Percentiles rank a stretch among this genome's conserved stretches.
Evolutionary conservation across 2,888 invertebrate species (phyloP).

Genomic region (Dinocampus coccinellae): DNA sequence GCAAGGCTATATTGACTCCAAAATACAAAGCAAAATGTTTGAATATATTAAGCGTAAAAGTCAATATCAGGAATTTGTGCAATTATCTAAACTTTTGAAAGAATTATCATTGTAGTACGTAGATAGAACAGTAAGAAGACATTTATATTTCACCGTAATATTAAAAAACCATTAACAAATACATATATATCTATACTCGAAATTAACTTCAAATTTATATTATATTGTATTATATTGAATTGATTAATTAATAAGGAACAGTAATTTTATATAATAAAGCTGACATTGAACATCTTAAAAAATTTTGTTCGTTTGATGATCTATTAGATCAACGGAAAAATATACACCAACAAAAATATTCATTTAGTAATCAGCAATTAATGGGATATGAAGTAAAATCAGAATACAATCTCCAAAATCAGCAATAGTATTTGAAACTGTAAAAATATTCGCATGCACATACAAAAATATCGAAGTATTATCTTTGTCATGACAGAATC

Average conservation of each 20-base stretch:
- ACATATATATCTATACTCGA: background rate
- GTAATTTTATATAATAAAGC: constrained; percentile 41
- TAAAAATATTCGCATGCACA: background rate
- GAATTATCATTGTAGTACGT: constrained; percentile 53
- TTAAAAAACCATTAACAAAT: background rate
- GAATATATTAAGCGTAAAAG: constrained; percentile 62
- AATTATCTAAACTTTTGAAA: constrained; percentile 58
- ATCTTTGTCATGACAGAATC: background rate
- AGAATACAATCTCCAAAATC: background rate
- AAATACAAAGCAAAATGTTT: constrained; percentile 64
- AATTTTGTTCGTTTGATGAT: no score
- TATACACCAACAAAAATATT: no score
- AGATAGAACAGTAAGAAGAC: constrained; percentile 5
- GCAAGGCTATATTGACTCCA: constrained; percentile 73
- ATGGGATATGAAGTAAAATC: no score
- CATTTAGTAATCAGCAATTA: no score
- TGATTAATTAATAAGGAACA: constrained; percentile 53
- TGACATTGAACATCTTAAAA: no score
- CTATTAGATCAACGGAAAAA: background rate
- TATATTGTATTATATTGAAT: background rate
- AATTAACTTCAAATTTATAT: background rate
- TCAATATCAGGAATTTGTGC: constrained; percentile 55
- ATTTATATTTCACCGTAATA: background rate
- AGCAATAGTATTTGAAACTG: background rate
- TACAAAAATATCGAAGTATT: constrained; percentile 22